phyloP scores from a whole-genome alignment of 2,888 invertebrate genomes.

The Scotopteryx bipunctaria region DNA sequence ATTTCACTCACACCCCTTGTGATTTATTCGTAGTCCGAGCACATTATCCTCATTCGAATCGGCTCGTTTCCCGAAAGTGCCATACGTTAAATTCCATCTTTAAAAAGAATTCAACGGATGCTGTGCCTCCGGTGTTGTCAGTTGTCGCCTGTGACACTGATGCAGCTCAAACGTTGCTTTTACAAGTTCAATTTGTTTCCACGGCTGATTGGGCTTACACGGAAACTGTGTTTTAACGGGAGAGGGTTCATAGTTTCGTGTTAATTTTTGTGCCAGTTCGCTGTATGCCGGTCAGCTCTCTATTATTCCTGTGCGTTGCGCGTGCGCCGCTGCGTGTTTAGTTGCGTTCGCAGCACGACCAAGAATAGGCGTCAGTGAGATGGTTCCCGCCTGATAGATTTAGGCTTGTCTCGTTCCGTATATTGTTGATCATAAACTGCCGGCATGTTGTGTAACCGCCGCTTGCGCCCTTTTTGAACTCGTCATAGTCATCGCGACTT shows the following conservation, averaged over 20 bases:
- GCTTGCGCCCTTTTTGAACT: constrained; percentile 51
- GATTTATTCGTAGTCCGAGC: constrained; percentile 65
- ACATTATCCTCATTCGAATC: constrained; percentile 60
- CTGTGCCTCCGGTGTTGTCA: constrained; percentile 77
- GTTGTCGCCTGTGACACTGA: constrained; percentile 67
- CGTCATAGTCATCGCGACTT: constrained; percentile 48
- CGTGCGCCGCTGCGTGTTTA: constrained; percentile 70
- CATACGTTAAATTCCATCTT: constrained; percentile 71
- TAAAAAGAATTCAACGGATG: constrained; percentile 71
- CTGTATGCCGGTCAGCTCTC: constrained; percentile 59
- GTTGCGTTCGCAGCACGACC: constrained; percentile 75
- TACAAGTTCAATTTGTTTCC: constrained; percentile 62
- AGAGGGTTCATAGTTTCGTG: constrained; percentile 62
- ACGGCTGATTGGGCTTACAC: constrained; percentile 68
- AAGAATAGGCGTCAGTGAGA: constrained; percentile 73
- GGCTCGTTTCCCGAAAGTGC: constrained; percentile 62
- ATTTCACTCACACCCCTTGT: constrained; percentile 67
- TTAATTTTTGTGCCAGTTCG: constrained; percentile 63
- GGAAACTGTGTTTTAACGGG: constrained; percentile 72
- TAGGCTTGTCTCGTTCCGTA: constrained; percentile 46
- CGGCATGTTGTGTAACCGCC: constrained; percentile 58
- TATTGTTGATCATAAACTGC: constrained; percentile 55
- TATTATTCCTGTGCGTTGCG: constrained; percentile 70
- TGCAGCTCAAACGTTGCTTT: constrained; percentile 56
- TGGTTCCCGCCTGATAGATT: constrained; percentile 58